Conservation (phyloP, 2,113 vertebrate genomes). For the Ameiurus melas region DNA sequence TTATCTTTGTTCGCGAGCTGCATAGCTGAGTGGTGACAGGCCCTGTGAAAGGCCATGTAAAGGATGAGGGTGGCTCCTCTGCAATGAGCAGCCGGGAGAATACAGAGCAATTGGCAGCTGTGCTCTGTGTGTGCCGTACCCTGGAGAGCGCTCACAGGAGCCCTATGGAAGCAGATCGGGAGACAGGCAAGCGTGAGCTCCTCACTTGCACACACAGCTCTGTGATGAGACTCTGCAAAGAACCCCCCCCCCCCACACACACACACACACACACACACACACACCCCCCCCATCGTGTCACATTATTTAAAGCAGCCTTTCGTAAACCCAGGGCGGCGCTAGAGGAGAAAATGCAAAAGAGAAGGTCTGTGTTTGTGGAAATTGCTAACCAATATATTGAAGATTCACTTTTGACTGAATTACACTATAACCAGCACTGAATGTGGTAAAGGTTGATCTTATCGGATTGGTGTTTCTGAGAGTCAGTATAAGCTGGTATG, state of each 20-base stretch:
- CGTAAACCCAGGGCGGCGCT: conserved; percentile 10
- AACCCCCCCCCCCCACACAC: conserved; percentile 9
- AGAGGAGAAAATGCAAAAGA: conserved; percentile 14
- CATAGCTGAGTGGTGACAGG: conserved; percentile 31
- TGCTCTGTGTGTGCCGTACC: conserved; percentile 35
- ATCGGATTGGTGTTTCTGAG: not conserved
- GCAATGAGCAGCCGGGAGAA: conserved; percentile 43
- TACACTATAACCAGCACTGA: not conserved
- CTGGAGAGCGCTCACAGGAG: conserved; percentile 37
- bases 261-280: no score
- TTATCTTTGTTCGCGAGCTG: conserved; percentile 33
- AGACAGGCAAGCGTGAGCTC: conserved; percentile 27
- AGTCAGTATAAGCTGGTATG: not conserved
- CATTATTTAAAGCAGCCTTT: conserved; percentile 11
- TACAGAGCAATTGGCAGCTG: conserved; percentile 46
- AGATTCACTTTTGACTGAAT: not conserved
- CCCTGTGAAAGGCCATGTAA: conserved; percentile 30
- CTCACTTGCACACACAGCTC: not conserved
- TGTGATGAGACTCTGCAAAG: conserved; percentile 15
- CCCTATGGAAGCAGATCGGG: conserved; percentile 36
- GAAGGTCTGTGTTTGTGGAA: not conserved
- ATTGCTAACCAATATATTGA: not conserved
- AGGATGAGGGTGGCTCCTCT: conserved; percentile 37
- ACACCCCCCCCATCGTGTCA: no score
- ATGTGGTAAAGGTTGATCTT: not conserved